Conservation (phyloP, 1,140 invertebrate species). For the Neotoxoptera formosana region DNA sequence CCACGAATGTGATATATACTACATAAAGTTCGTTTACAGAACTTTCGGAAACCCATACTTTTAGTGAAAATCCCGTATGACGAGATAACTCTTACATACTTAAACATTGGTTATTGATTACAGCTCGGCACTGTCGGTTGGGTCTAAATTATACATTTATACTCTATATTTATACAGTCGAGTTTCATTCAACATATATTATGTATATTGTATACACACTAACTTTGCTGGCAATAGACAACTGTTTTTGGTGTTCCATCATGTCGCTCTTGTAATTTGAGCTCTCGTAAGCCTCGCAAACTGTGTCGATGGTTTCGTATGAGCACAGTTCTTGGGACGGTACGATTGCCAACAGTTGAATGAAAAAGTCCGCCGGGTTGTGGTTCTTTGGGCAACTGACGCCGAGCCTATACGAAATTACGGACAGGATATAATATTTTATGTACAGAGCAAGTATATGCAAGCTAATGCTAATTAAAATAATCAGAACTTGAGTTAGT, state of each 20-base stretch:
- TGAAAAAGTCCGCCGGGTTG: conserved; percentile 95
- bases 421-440: background rate
- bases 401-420: conserved; percentile 69
- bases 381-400: conserved; percentile 85
- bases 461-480: background rate
- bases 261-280: conserved; percentile 65
- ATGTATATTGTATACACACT: background rate
- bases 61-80: background rate
- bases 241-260: conserved; percentile 28
- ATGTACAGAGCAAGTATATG: background rate
- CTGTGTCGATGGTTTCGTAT: conserved; percentile 75
- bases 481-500: background rate
- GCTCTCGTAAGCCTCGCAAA: conserved; percentile 78
- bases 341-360: conserved; percentile 87
- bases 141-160: background rate
- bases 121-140: background rate
- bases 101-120: background rate
- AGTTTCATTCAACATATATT: background rate
- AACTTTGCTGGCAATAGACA: background rate
- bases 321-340: conserved; percentile 82
- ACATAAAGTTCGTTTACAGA: background rate
- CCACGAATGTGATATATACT: background rate
- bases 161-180: background rate
- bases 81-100: background rate
- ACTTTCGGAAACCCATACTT: background rate